Conservation (phyloP, 2,888 invertebrate species). For the Melanostoma scalare region DNA sequence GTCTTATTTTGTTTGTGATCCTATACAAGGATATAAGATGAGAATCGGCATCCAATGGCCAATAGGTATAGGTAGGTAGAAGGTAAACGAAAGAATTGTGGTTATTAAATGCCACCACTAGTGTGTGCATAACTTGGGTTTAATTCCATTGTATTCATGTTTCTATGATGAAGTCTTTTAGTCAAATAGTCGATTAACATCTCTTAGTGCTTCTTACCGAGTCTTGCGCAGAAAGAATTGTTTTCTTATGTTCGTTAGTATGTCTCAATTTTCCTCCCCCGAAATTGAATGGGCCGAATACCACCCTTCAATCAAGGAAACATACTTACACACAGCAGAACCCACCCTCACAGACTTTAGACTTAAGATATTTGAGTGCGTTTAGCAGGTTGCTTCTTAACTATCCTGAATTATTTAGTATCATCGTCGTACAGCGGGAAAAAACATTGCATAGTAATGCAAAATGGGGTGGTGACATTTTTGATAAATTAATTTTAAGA, state of each 20-base stretch:
- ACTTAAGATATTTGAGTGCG: no score
- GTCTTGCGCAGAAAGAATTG: background rate
- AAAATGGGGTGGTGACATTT: no score
- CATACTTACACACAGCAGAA: no score
- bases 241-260: background rate
- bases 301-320: no score
- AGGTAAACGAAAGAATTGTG: slow-evolving; percentile 3
- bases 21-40: no score
- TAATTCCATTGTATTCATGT: background rate
- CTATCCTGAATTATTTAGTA: no score
- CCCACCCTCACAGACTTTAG: no score
- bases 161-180: slow-evolving; percentile 21
- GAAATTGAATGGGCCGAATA: no score
- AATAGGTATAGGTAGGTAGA: background rate
- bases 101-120: background rate
- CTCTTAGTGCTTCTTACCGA: slow-evolving; percentile 13
- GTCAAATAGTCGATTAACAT: slow-evolving; percentile 14
- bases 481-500: no score
- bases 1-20: slow-evolving; percentile 7
- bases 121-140: background rate
- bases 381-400: no score
- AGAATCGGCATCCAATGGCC: background rate
- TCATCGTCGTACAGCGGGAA: no score
- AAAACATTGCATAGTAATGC: no score
- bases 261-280: slow-evolving; percentile 3